phyloP scores from a whole-genome alignment of 2,113 vertebrate genomes.

The Empidonax alnorum region DNA sequence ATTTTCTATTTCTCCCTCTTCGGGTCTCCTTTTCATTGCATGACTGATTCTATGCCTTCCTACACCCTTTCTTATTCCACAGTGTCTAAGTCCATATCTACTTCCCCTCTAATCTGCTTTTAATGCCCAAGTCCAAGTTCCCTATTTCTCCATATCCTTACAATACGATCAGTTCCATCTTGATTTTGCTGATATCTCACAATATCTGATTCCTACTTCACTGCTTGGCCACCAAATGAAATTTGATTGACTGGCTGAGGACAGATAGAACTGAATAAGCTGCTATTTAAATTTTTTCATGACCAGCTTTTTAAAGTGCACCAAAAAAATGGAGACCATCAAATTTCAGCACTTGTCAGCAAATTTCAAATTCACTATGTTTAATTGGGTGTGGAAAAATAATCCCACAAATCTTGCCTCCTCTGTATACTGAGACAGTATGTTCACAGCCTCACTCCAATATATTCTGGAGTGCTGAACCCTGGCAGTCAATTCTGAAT shows the following conservation, averaged over 20 bases:
- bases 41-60: neutral
- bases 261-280: neutral
- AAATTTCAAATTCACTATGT: neutral
- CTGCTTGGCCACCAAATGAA: neutral
- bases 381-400: slow-evolving; percentile 34
- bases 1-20: neutral
- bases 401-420: neutral
- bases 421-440: neutral
- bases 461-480: neutral
- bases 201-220: neutral
- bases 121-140: neutral
- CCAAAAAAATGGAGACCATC: neutral
- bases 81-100: neutral
- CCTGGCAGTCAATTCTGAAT: neutral
- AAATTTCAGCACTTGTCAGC: neutral
- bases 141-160: neutral
- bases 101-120: neutral
- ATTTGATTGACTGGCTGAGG: neutral
- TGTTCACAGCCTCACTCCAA: neutral
- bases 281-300: neutral
- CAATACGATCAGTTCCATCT: neutral
- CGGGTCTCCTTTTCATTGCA: neutral
- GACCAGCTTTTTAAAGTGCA: neutral
- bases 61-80: neutral
- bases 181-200: neutral